Conservation (phyloP, 1,140 invertebrate genomes). For the Pectinophora gossypiella region DNA sequence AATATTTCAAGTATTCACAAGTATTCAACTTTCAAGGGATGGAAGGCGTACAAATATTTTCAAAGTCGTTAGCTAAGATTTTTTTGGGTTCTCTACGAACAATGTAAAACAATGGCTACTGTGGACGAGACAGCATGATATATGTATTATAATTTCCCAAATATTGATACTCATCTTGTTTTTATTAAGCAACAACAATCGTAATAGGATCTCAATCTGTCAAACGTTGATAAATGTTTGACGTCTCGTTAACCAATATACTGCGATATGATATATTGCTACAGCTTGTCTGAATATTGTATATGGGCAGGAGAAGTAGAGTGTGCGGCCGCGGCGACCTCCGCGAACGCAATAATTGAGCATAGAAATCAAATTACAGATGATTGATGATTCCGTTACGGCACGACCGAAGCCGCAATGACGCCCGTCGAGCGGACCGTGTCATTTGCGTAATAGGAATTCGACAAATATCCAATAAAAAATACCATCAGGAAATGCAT, state of each 20-base stretch:
- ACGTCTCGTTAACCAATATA: not conserved
- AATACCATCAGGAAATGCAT: slow-evolving; percentile 6
- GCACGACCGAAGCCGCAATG: slow-evolving; percentile 64
- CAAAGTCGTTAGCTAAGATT: too few species aligned
- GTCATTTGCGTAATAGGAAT: slow-evolving; percentile 65
- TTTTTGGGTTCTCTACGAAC: too few species aligned
- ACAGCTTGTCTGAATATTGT: slow-evolving; percentile 28
- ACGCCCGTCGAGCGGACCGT: slow-evolving; percentile 56
- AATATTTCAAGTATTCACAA: too few species aligned
- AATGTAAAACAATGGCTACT: too few species aligned
- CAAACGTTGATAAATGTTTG: not conserved
- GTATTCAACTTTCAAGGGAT: too few species aligned
- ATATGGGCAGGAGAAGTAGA: slow-evolving; percentile 38
- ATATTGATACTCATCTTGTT: too few species aligned
- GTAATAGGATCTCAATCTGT: too few species aligned
- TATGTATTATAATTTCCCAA: too few species aligned
- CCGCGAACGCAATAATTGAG: slow-evolving; percentile 73
- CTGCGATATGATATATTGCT: slow-evolving; percentile 7
- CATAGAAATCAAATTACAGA: slow-evolving; percentile 75
- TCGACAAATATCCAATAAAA: slow-evolving; percentile 42
- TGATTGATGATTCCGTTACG: slow-evolving; percentile 73
- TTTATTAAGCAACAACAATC: too few species aligned
- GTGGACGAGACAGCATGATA: too few species aligned
- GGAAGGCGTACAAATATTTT: too few species aligned
- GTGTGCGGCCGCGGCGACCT: slow-evolving; percentile 56